Evolutionary conservation across 2,888 invertebrate species (phyloP).

Genomic region (Rotaria socialis): DNA sequence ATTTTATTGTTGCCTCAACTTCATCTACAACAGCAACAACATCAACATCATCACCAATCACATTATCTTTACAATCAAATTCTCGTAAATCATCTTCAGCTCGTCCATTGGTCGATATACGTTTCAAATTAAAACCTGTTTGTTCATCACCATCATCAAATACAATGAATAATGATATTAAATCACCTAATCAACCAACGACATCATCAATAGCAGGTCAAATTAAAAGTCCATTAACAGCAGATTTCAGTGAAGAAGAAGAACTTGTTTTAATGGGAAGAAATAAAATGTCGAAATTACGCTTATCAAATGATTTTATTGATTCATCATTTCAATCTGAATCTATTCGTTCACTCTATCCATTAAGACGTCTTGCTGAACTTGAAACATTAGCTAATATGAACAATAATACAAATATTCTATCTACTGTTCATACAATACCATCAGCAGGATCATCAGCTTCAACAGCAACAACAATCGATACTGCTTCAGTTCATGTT

Average conservation of each 20-base stretch:
- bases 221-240: slow-evolving; percentile 14
- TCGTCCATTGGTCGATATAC: slow-evolving; percentile 15
- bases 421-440: too few relatives aligned
- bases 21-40: not conserved
- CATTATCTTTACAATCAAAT: not conserved
- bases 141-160: not conserved
- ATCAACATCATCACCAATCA: not conserved
- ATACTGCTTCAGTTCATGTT: not conserved
- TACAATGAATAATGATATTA: not conserved
- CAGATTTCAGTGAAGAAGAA: slow-evolving; percentile 27
- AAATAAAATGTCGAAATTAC: slow-evolving; percentile 28
- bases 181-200: slow-evolving; percentile 2
- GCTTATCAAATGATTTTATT: slow-evolving; percentile 28
- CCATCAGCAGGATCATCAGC: not conserved
- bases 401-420: slow-evolving; percentile 19
- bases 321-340: slow-evolving; percentile 4
- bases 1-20: slow-evolving; percentile 15
- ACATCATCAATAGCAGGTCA: not conserved
- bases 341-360: slow-evolving; percentile 17
- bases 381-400: slow-evolving; percentile 21
- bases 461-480: not conserved
- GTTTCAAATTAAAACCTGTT: slow-evolving; percentile 25
- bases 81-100: not conserved
- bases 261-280: not conserved
- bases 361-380: slow-evolving; percentile 10